Conservation (phyloP, 2,888 invertebrate genomes). For the Tetheella fluctuosa region DNA sequence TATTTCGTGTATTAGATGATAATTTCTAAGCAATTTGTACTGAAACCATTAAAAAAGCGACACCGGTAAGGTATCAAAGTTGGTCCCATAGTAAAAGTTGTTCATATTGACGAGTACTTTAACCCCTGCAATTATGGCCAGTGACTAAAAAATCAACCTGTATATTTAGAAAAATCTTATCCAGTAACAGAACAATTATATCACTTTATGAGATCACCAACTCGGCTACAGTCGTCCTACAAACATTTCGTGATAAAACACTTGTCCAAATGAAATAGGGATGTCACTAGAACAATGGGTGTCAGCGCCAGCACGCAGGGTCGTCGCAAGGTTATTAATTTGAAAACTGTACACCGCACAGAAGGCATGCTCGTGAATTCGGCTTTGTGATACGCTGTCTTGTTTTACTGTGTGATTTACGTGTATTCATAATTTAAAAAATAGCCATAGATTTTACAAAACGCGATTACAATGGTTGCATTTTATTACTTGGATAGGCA, state of each 20-base stretch:
- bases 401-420: background rate
- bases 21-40: too few species aligned
- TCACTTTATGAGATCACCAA: background rate
- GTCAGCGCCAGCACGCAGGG: slow-evolving; percentile 30
- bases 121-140: too few species aligned
- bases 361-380: slow-evolving; percentile 8
- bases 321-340: slow-evolving; percentile 18
- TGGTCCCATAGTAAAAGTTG: too few species aligned
- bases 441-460: background rate
- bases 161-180: background rate
- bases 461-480: too few species aligned
- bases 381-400: slow-evolving; percentile 2
- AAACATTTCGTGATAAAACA: slow-evolving; percentile 16
- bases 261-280: slow-evolving; percentile 28
- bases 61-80: too few species aligned
- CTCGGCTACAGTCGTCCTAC: background rate
- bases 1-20: too few species aligned
- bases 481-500: too few species aligned
- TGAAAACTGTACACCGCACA: slow-evolving; percentile 25
- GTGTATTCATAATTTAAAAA: background rate
- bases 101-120: too few species aligned
- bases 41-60: too few species aligned
- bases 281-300: slow-evolving; percentile 32
- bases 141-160: too few species aligned
- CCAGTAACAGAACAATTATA: background rate